Evolutionary conservation across 2,113 vertebrate genomes (phyloP).

Genomic region (Leptocoma aspasia): DNA sequence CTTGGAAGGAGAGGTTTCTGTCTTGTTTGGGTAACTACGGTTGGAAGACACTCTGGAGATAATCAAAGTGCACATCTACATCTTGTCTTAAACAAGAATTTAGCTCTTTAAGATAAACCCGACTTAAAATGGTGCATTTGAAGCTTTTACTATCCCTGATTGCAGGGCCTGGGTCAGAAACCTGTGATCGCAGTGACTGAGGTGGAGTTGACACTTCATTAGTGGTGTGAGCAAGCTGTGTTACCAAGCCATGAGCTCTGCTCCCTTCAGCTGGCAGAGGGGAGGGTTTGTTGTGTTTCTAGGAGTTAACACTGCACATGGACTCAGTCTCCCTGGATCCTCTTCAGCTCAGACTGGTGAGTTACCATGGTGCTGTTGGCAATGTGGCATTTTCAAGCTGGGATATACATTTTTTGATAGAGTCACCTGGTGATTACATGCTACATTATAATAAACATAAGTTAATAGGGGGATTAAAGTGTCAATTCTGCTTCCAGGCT

Average conservation of each 20-base stretch:
- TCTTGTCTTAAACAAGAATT: background rate
- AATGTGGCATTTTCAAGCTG: background rate
- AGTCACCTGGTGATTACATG: background rate
- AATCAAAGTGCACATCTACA: background rate
- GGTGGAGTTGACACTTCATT: fast-evolving
- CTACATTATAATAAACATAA: background rate
- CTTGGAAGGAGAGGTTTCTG: background rate
- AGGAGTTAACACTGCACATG: fast-evolving
- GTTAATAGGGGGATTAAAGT: background rate
- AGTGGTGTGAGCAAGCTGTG: fast-evolving
- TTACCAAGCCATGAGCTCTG: background rate
- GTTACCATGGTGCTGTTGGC: background rate
- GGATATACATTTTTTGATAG: background rate
- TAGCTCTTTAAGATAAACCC: fast-evolving
- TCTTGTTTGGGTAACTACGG: fast-evolving
- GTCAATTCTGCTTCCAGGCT: background rate
- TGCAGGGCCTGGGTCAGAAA: background rate
- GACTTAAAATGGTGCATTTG: background rate
- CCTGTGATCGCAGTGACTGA: background rate
- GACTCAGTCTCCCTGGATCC: fast-evolving
- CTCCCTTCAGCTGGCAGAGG: background rate
- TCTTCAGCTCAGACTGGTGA: background rate
- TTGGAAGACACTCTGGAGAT: background rate
- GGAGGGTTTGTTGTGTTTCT: background rate
- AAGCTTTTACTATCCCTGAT: background rate